phyloP scores from a whole-genome alignment of 2,888 invertebrate species.

The Hirtodrosophila duncani region DNA sequence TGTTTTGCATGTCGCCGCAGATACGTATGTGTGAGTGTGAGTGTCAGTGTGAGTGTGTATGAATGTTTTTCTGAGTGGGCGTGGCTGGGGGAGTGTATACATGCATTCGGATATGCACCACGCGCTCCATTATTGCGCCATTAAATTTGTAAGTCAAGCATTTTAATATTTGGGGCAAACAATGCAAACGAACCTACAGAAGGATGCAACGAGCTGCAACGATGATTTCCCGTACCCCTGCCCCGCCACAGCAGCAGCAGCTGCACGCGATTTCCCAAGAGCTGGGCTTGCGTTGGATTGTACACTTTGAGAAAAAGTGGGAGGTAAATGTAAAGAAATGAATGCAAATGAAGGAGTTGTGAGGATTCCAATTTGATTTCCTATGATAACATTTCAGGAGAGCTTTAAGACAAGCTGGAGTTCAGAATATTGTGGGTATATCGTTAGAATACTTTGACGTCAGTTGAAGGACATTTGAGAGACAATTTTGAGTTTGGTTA shows the following conservation, averaged over 20 bases:
- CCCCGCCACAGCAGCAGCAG: slow-evolving; percentile 4
- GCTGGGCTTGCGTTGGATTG: too few species aligned
- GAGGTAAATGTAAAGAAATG: too few species aligned
- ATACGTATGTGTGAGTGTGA: slow-evolving; percentile 15
- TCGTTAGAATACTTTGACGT: too few species aligned
- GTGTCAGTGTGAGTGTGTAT: slow-evolving; percentile 2
- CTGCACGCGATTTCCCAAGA: slow-evolving; percentile 41
- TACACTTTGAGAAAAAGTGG: too few species aligned
- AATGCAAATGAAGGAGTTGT: too few species aligned
- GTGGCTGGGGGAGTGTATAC: slow-evolving; percentile 28
- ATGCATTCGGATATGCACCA: slow-evolving; percentile 47
- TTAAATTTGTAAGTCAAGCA: slow-evolving; percentile 73
- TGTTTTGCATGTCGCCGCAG: slow-evolving; percentile 27
- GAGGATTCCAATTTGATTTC: too few species aligned
- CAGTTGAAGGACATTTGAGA: too few species aligned
- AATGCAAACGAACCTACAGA: slow-evolving; percentile 59
- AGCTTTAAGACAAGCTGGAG: too few species aligned
- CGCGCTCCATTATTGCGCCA: slow-evolving; percentile 69
- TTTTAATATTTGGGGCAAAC: slow-evolving; percentile 73
- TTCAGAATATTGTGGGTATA: too few species aligned
- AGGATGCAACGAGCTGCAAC: slow-evolving; percentile 21
- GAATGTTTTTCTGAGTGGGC: slow-evolving; percentile 23
- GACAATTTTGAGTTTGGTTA: too few species aligned
- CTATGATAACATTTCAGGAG: too few species aligned
- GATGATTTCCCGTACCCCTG: slow-evolving; percentile 13